Conservation (phyloP, 2,888 invertebrate genomes). For the Abrostola triplasia region DNA sequence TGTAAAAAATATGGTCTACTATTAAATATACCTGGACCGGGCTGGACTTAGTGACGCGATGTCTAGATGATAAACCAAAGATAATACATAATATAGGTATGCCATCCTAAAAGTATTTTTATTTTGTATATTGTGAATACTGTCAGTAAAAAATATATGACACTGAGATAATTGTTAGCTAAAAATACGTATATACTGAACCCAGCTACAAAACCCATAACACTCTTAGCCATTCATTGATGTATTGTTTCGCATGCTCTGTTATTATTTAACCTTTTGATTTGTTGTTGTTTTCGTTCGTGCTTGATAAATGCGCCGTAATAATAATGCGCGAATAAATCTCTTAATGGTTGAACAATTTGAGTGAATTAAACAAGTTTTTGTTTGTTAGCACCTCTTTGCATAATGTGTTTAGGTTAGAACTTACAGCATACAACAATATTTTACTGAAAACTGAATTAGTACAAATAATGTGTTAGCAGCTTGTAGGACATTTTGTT, state of each 20-base stretch:
- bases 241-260: conserved; percentile 59
- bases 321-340: conserved; percentile 51
- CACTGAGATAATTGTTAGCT: no score
- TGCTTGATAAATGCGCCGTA: conserved; percentile 54
- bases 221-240: conserved; percentile 26
- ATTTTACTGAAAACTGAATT: no score
- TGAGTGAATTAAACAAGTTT: conserved; percentile 25
- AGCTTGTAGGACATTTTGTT: not conserved
- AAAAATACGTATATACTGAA: conserved; percentile 30
- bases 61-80: no score
- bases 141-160: no score
- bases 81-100: no score
- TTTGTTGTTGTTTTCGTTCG: conserved; percentile 54
- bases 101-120: no score
- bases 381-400: not conserved
- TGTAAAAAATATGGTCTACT: no score
- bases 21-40: no score
- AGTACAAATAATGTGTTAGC: not conserved
- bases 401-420: no score
- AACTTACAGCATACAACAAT: no score
- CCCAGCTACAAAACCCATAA: conserved; percentile 15
- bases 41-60: no score
- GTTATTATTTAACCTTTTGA: conserved; percentile 60
- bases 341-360: conserved; percentile 36
- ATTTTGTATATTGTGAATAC: no score